A percentile compares a stretch with the other conserved stretches of the same genome.
phyloP scores from a whole-genome alignment of 2,888 invertebrate genomes.

The Copidosoma aretas region DNA sequence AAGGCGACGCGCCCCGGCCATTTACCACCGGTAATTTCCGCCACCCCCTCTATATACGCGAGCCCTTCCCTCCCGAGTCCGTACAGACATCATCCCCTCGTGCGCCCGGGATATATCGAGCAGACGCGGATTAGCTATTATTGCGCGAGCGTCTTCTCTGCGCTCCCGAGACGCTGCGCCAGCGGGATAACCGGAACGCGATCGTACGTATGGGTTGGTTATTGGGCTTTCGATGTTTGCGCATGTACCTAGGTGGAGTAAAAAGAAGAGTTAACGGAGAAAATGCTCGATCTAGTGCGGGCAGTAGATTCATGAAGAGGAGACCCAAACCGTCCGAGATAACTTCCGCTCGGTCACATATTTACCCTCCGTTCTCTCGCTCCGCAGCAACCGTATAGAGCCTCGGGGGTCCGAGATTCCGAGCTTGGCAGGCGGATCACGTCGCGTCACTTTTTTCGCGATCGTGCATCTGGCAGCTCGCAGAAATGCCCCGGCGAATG shows the following conservation, averaged over 20 bases:
- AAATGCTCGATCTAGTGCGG: no score
- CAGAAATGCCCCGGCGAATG: conserved; percentile 46
- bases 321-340: no score
- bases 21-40: conserved; percentile 53
- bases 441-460: conserved; percentile 54
- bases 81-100: no score
- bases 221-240: no score
- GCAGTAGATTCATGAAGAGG: no score
- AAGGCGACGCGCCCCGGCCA: conserved; percentile 47
- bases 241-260: no score
- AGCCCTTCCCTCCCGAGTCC: background rate
- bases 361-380: conserved; percentile 1
- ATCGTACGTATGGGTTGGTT: no score
- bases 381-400: conserved; percentile 52
- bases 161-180: no score
- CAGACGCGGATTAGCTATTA: conserved; percentile 46
- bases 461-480: conserved; percentile 53
- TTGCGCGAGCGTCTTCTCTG: conserved; percentile 32
- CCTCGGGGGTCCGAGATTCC: conserved; percentile 44
- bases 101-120: conserved; percentile 40
- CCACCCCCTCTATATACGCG: conserved; percentile 39
- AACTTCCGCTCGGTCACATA: conserved; percentile 3
- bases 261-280: no score
- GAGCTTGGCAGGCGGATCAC: conserved; percentile 52
- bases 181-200: no score